Conservation (phyloP, 1,140 invertebrate species). For the Hylaeus volcanicus region DNA sequence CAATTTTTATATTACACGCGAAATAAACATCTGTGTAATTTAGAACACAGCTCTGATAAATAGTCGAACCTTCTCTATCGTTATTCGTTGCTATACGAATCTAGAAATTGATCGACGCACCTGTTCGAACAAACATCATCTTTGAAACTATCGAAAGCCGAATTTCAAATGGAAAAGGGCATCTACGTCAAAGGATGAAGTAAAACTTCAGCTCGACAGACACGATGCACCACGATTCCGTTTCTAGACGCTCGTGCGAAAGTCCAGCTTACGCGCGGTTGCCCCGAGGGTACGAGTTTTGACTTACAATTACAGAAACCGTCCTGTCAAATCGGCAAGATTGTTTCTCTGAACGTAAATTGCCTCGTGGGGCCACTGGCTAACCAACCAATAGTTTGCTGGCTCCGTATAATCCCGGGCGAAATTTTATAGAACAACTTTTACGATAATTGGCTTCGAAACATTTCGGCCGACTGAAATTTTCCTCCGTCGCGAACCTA, state of each 20-base stretch:
- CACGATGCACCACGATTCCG: not conserved
- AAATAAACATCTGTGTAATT: too few species aligned
- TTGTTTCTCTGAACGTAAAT: constrained; percentile 63
- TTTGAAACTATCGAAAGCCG: too few species aligned
- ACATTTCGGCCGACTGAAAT: constrained; percentile 24
- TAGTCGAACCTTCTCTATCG: too few species aligned
- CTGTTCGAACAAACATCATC: too few species aligned
- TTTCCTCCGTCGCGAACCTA: constrained; percentile 14
- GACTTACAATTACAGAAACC: constrained; percentile 53
- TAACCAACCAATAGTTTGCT: constrained; percentile 11
- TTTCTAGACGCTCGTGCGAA: not conserved
- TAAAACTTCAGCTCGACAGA: not conserved
- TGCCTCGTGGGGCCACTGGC: constrained; percentile 8
- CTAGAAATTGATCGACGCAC: too few species aligned
- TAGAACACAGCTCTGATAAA: too few species aligned
- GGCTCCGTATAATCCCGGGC: constrained; percentile 27
- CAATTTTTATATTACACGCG: too few species aligned
- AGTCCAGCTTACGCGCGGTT: constrained; percentile 14
- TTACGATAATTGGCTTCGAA: constrained; percentile 34
- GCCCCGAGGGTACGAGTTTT: constrained; percentile 35
- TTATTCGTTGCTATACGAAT: too few species aligned
- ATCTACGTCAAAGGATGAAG: too few species aligned
- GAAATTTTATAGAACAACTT: constrained; percentile 46
- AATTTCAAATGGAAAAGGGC: too few species aligned
- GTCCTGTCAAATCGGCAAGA: constrained; percentile 60